A percentile compares a stretch with the other conserved stretches of the same genome.
These are phyloP conservation scores for Nemoura dubitans DNA, from an alignment of 2,888 invertebrate species.

Conservation along the genomic window DNA sequence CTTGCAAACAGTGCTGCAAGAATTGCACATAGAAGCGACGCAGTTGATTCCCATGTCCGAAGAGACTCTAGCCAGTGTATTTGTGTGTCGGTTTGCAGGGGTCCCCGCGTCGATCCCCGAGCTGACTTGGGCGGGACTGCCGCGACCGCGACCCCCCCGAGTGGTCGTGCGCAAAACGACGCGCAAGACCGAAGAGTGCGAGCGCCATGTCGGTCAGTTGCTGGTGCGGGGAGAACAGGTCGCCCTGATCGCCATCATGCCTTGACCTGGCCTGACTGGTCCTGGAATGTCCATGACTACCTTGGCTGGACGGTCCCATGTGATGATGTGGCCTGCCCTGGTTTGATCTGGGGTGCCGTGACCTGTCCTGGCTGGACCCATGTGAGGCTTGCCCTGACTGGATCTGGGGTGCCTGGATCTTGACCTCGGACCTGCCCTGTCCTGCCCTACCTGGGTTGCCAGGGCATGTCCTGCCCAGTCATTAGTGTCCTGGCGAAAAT, in stretches of 20 bases:
- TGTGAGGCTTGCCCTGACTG: too few relatives aligned
- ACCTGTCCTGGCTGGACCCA: too few relatives aligned
- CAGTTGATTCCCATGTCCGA: too few relatives aligned
- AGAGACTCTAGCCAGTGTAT: not conserved
- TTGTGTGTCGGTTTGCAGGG: not conserved
- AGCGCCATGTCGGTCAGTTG: conserved; percentile 73
- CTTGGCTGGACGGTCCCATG: not conserved
- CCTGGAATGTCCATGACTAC: not conserved
- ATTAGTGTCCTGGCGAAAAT: too few relatives aligned
- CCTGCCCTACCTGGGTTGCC: too few relatives aligned
- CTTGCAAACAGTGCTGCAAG: too few relatives aligned
- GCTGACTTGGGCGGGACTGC: conserved; percentile 18
- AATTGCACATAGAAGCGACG: too few relatives aligned
- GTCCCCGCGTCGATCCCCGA: not conserved
- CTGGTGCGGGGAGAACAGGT: conserved; percentile 82
- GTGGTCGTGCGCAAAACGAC: conserved; percentile 67
- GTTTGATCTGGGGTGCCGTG: too few relatives aligned
- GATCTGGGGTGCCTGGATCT: too few relatives aligned
- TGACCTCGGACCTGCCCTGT: too few relatives aligned
- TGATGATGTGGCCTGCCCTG: too few relatives aligned
- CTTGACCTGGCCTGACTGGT: not conserved
- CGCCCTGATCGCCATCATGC: conserved; percentile 62
- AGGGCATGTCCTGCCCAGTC: too few relatives aligned
- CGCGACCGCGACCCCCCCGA: conserved; percentile 58
- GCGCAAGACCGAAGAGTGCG: conserved; percentile 72